Percentiles rank a stretch among this genome's conserved stretches.
Evolutionary conservation across 2,113 vertebrate genomes (phyloP).

Genomic region (Trematomus loennbergii): DNA sequence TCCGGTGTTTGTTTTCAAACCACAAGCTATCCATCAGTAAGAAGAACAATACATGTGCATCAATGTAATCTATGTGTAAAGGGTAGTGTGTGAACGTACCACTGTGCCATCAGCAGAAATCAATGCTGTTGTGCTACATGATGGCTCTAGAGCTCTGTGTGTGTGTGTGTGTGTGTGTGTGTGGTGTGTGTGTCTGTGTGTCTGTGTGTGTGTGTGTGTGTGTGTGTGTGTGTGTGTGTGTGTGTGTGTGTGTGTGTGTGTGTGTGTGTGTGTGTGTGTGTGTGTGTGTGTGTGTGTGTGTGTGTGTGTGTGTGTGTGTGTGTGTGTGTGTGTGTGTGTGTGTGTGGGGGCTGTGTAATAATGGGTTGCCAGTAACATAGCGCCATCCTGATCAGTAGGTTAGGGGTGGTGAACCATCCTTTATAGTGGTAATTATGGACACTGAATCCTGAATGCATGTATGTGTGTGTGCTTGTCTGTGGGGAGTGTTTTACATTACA

Average conservation of each 20-base stretch:
- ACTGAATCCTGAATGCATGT: slow-evolving; percentile 33
- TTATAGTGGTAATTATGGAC: slow-evolving; percentile 73
- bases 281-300: slow-evolving; percentile 35
- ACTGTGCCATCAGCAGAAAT: slow-evolving; percentile 73
- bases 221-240: too few relatives aligned
- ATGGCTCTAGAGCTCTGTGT: slow-evolving; percentile 44
- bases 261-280: slow-evolving; percentile 41
- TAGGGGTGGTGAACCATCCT: slow-evolving; percentile 60
- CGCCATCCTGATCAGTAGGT: slow-evolving; percentile 61
- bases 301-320: slow-evolving; percentile 22
- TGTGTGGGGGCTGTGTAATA: slow-evolving; percentile 62
- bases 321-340: slow-evolving; percentile 44
- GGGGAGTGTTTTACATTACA: slow-evolving; percentile 23
- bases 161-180: too few relatives aligned
- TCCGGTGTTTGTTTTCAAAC: slow-evolving; percentile 7
- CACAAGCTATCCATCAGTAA: slow-evolving; percentile 10
- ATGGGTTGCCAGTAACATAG: slow-evolving; percentile 65
- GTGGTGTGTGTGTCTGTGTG: too few relatives aligned
- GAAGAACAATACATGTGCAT: slow-evolving; percentile 3
- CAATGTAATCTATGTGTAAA: slow-evolving; percentile 29
- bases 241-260: slow-evolving; percentile 47
- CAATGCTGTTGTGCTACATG: slow-evolving; percentile 62
- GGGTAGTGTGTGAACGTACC: slow-evolving; percentile 29
- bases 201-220: too few relatives aligned
- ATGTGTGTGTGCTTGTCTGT: slow-evolving; percentile 46